Conservation (phyloP, 2,113 vertebrate genomes). For the Rhea americana region DNA sequence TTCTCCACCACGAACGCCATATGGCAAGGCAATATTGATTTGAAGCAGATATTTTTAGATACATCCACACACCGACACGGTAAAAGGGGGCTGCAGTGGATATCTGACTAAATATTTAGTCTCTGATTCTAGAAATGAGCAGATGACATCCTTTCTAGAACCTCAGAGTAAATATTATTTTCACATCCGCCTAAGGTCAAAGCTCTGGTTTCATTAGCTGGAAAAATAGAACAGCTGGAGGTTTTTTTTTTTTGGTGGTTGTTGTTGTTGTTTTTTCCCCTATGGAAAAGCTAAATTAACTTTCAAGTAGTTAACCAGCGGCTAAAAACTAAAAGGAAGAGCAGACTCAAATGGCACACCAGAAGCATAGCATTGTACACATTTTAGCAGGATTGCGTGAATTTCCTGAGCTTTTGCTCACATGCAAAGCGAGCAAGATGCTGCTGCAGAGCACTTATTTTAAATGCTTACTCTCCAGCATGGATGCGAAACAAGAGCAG, state of each 20-base stretch:
- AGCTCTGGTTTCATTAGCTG: neutral
- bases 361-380: neutral
- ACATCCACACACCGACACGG: accelerated
- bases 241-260: neutral
- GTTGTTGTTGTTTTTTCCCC: neutral
- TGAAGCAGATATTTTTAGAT: neutral
- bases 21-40: neutral
- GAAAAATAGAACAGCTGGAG: neutral
- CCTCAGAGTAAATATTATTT: neutral
- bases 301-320: neutral
- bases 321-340: neutral
- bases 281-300: neutral
- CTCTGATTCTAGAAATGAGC: neutral
- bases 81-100: neutral
- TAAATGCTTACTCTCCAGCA: neutral
- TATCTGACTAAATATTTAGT: neutral
- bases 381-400: accelerated
- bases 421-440: neutral
- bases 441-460: neutral
- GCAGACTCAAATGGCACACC: neutral
- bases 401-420: neutral
- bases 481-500: neutral
- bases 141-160: neutral
- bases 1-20: neutral
- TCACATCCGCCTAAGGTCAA: neutral